Evolutionary conservation across 2,888 invertebrate genomes (phyloP), one percentile per base, ranked within the genome.

Genomic region (Capitulum mitella): DNA sequence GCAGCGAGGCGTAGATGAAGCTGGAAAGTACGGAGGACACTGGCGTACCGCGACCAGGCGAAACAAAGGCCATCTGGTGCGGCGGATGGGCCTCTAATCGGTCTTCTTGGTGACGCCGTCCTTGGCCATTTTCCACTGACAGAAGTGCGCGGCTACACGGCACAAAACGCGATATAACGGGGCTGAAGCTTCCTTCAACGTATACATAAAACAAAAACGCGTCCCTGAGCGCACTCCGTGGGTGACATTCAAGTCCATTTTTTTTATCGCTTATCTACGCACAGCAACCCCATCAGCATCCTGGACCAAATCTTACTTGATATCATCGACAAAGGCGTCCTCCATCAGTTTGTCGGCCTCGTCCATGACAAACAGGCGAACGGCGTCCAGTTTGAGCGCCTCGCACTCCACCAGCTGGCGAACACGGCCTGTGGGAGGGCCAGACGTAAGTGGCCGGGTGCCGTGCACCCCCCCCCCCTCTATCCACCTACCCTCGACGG

Each of bases 331-430:
- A 85, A 94, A 96, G 82, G 89, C 89, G n/a, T 89, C 89, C 81
- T 92, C 92, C 88, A 96, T 90, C 83, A 99, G 87, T 87, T 95
- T 95, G 85, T 99, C 99, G 43, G 96, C 98, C 88, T 99, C 98
- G 87, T 99, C 99, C n/a, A 99, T 87, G 12, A 98, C 90, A 82
- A 98, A 89, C 10, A 94, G 85, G 70, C 90, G 87, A 0, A 94
- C 88, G 80, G 89, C 84, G 34, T 89, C 87, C 0, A 89, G 86
- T 83, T 90, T 88, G 74, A 95, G 86, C 76, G 89, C 85, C 8
- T 89, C 89, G 81, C 90, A 88, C 79, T 91, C 89, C 61, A 98
- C 91, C 80, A 99, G 87, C 85, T 97, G 95, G 83, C 92, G 90
- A 26, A 98, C 86, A 79, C 95, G 88, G 0, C 98, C 98, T 76